Evolutionary conservation across 1,140 invertebrate species (phyloP).

Genomic region (Calliopsis andreniformis): DNA sequence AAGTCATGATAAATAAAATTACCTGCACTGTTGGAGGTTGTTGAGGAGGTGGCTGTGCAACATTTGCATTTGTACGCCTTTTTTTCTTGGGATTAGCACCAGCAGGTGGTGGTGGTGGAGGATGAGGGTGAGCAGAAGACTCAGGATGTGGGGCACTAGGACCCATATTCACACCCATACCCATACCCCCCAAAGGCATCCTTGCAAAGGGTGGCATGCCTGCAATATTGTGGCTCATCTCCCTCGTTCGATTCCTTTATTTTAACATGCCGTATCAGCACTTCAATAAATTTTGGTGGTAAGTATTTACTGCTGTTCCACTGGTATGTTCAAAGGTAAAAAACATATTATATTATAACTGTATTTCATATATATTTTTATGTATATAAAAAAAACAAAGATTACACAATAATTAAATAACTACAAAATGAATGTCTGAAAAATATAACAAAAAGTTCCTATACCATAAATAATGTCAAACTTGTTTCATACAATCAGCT

Average conservation of each 20-base stretch:
- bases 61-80: conserved; percentile 81
- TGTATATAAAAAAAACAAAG: not conserved
- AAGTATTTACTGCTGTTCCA: conserved; percentile 46
- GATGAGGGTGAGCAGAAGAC: conserved; percentile 80
- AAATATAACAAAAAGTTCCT: not conserved
- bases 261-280: conserved; percentile 78
- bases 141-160: conserved; percentile 81
- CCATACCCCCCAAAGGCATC: conserved; percentile 81
- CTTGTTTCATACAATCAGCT: not conserved
- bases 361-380: too few species aligned
- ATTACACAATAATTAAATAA: not conserved
- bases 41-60: conserved; percentile 79
- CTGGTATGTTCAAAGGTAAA: conserved; percentile 18
- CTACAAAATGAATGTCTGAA: not conserved
- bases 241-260: conserved; percentile 77
- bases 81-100: conserved; percentile 85
- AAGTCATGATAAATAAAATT: conserved; percentile 4
- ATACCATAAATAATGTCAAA: too few species aligned
- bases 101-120: conserved; percentile 79
- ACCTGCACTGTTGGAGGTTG: conserved; percentile 81
- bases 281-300: conserved; percentile 53
- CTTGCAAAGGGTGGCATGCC: conserved; percentile 82
- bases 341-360: not conserved
- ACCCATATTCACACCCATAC: conserved; percentile 80
- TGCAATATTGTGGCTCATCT: conserved; percentile 81